Conservation (phyloP, 1,140 invertebrate genomes). For the Cydia amplana region DNA sequence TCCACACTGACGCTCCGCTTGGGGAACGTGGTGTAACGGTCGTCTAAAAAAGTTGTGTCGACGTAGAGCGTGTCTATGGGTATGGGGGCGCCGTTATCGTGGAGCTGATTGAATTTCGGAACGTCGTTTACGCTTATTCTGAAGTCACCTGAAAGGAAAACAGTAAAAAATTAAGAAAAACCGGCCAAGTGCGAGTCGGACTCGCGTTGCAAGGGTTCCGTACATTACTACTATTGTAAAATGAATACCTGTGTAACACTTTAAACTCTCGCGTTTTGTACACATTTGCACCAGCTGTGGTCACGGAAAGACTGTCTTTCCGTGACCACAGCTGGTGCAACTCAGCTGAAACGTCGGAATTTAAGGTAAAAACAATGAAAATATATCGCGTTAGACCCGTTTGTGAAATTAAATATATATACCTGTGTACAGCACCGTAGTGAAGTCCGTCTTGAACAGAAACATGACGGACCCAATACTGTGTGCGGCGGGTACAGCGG, state of each 20-base stretch:
- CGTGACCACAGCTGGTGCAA: too few species aligned
- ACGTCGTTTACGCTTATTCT: conserved; percentile 80
- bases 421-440: conserved; percentile 82
- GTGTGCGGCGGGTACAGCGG: conserved; percentile 84
- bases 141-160: conserved; percentile 81
- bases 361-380: too few species aligned
- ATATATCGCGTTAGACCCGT: too few species aligned
- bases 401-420: too few species aligned
- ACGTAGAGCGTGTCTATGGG: conserved; percentile 83
- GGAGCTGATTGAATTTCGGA: conserved; percentile 79
- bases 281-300: too few species aligned
- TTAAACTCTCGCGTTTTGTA: too few species aligned
- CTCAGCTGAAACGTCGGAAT: too few species aligned
- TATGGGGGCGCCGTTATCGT: conserved; percentile 76
- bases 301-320: too few species aligned
- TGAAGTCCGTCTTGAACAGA: conserved; percentile 79
- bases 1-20: conserved; percentile 79
- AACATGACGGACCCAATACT: conserved; percentile 89
- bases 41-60: conserved; percentile 85
- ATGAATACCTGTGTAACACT: conserved; percentile 79
- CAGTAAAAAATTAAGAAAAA: neutral
- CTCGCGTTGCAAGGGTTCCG: too few species aligned
- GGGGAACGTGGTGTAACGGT: conserved; percentile 79
- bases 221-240: too few species aligned
- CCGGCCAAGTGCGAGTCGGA: too few species aligned